Base-by-base conservation (phyloP, 1,140 invertebrate genomes). In the Samia ricini region DNA sequence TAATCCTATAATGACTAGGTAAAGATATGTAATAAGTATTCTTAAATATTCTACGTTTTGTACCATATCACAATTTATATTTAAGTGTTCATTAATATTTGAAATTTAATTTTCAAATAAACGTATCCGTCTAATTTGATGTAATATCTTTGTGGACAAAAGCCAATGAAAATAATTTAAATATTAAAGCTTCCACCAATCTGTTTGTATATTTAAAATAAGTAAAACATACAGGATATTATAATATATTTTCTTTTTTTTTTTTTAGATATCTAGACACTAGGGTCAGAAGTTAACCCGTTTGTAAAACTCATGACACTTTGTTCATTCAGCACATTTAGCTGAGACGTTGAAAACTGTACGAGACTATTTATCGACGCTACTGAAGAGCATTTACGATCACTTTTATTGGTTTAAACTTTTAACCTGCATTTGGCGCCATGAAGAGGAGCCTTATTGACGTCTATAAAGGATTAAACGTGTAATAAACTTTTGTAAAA, bases 251-350 rank as follows among this genome's bases (percentile, higher is more conserved):
- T 42, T 42, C 33, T n/a, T n/a, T n/a, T n/a, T n/a, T n/a, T n/a
- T n/a, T n/a, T n/a, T n/a, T n/a, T n/a, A n/a, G n/a, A 42, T 42
- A 0, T 8, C n/a, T 0, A 22, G 18, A 8, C 50, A 52, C 1
- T 21, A 20, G 22, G n/a, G n/a, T 42, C 12, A 12, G 10, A 22
- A 55, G 21, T 55, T 55, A 55, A 24, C 24, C 24, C 52, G 21
- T 23, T n/a, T 24, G 24, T 55, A 55, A 55, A 55, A 55, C 20
- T 55, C 24, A 15, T 24, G 52, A 23, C 15, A 55, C 20, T 18
- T 63, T 56, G 23, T 58, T 63, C 61, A 58, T 22, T 19, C 61
- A 29, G 56, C 52, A 58, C 61, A 63, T 58, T 63, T 63, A 19
- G 56, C 18, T 22, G 36, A 29, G 56, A 63, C 56, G 61, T 58